Evolutionary conservation across 2,113 vertebrate genomes (phyloP).

Genomic region (Tragelaphus strepsiceros): DNA sequence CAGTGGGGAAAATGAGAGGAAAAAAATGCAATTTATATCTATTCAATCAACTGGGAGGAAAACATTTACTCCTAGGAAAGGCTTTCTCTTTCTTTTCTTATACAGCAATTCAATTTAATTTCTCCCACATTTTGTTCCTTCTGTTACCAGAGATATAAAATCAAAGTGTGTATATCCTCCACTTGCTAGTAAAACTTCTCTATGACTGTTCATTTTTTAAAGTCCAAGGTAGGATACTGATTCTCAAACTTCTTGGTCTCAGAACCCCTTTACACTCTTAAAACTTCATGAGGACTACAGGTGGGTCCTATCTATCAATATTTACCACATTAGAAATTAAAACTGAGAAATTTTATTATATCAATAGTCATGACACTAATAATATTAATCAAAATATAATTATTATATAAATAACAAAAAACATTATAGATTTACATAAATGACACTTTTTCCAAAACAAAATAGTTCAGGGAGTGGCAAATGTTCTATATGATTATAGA

Average conservation of each 20-base stretch:
- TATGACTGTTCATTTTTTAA: neutral
- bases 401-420: neutral
- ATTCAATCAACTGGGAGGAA: neutral
- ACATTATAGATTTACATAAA: neutral
- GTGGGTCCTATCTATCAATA: neutral
- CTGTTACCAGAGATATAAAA: neutral
- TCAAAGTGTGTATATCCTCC: neutral
- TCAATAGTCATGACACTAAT: neutral
- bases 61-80: neutral
- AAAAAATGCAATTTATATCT: neutral
- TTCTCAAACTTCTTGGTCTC: neutral
- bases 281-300: neutral
- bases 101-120: neutral
- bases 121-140: neutral
- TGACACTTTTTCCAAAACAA: neutral
- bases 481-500: neutral
- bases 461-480: neutral
- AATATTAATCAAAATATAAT: neutral
- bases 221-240: neutral
- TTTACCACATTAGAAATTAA: conserved; percentile 4
- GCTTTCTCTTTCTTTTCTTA: neutral
- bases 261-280: neutral
- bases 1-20: neutral
- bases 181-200: neutral
- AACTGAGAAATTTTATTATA: neutral